phyloP scores from a whole-genome alignment of 2,797 vertebrate genomes.

The Poeciliopsis gracilis region DNA sequence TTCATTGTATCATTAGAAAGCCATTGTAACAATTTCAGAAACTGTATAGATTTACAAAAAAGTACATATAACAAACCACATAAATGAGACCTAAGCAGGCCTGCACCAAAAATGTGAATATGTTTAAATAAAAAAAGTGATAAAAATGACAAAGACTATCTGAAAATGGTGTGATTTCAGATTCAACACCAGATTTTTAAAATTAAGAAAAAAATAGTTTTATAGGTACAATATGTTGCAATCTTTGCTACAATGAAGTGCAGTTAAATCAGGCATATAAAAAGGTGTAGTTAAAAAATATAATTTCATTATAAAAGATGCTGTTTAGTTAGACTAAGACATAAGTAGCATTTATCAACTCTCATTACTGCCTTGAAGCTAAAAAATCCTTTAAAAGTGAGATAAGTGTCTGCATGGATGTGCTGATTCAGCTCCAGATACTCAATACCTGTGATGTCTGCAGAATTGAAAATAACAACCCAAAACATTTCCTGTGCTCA shows the following conservation, averaged over 20 bases:
- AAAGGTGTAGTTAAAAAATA: neutral
- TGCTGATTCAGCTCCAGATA: constrained; percentile 64
- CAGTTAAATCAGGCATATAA: neutral
- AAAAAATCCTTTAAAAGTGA: constrained; percentile 9
- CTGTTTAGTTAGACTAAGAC: neutral
- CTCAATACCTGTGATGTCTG: constrained; percentile 51
- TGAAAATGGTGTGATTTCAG: neutral
- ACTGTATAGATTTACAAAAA: neutral
- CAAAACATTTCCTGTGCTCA: constrained; percentile 24
- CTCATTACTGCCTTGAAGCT: neutral
- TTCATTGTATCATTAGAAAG: neutral
- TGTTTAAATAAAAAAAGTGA: neutral
- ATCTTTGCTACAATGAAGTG: neutral
- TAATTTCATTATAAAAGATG: neutral
- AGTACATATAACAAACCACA: neutral
- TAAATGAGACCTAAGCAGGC: neutral
- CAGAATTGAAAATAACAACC: constrained; percentile 40
- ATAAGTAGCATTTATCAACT: neutral
- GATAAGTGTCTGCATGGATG: constrained; percentile 32
- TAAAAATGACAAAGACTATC: neutral
- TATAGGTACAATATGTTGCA: neutral
- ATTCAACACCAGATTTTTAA: neutral
- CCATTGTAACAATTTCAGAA: neutral
- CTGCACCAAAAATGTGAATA: neutral
- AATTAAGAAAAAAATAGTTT: neutral